Evolutionary conservation across 2,797 vertebrate species (phyloP), one percentile per base, ranked within the genome.

Genomic region (Alca torda): DNA sequence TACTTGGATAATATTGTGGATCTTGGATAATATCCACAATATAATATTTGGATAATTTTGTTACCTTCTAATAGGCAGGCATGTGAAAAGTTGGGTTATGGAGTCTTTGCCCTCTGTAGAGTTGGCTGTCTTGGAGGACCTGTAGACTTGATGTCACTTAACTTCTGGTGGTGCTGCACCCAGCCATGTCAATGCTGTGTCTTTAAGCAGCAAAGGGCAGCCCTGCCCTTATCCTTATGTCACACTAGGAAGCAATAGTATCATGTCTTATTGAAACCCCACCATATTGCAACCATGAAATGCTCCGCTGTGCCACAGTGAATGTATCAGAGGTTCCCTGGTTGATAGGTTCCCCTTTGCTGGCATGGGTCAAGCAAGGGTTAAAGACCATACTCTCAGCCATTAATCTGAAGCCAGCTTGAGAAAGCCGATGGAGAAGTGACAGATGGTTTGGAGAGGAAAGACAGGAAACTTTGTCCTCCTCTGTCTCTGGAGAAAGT

Each of bases 391-490:
- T 91, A 68, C 60, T 78, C 30, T 53, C 48, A 57, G 45, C 60
- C 68, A 80, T 89, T 89, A 95, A 78, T 97, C 65, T 90, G 84
- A 92, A 87, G 18, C 13, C 79, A 91, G 77, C 21, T 35, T 90
- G 86, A 90, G 77, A 95, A 91, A 95, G 84, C 65, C 1, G 1
- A 25, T 84, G 50, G 76, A 65, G 76, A 95, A 96, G 69, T 84
- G 84, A 90, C 96, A 96, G 95, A 95, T 94, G 93, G 79, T 73
- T 89, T 93, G 76, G 61, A 93, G 84, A 96, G 91, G 91, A 96
- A 94, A 94, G 93, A 95, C 92, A 96, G 95, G 95, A 96, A 96
- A 96, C 94, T 95, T 94, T 86, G 93, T 94, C 61, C 84, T 94
- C 54, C 63, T 72, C 61, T 61, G 75, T 87, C 95, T 91, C 95